Evolutionary conservation across 2,113 vertebrate species (phyloP), one percentile per base, ranked within the genome.

Genomic region (Limanda limanda): DNA sequence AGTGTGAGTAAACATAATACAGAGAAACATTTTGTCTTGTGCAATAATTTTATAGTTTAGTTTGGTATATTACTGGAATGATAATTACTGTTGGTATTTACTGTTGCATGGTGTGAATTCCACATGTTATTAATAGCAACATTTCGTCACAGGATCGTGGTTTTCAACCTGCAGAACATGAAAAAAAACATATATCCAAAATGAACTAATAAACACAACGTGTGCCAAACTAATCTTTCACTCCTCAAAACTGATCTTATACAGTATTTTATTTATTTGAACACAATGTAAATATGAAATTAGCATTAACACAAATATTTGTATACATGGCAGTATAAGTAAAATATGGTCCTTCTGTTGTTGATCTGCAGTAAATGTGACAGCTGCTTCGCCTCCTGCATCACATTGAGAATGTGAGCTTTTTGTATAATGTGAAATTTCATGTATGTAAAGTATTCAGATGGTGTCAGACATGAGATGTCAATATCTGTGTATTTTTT

Each of bases 401-500:
- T 87, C 78, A 85, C 91, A 79, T 71, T 79, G 48, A 66, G 59
- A 84, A 86, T 89, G 83, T 91, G 86, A 89, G 76, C 47, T 74
- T 85, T 90, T 86, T 86, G 71, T 60, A 82, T 71, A 62, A 74
- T 81, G 56, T 78, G 78, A 72, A 78, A 69, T 75, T 45, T 74
- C 23, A 82, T 67, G 45, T 55, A 61, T 78, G 55, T 80, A 76
- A 31, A 79, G 66, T 84, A 76, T 58, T 71, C 51, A 61, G 56
- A 83, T 55, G 70, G 75, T 79, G 79, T 79, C 75, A 76, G 76
- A 86, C 48, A 86, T 82, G 27, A 78, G 54, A 71, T 81, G 61
- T 84, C 45, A 63, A 74, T 79, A 65, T 79, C 35, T 87, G 78
- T 91, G 78, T 82, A 80, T 86, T 93, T 91, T 87, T 90, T 87